A percentile compares a stretch with the other conserved stretches of the same genome.
Evolutionary conservation across 2,888 invertebrate species (phyloP).

Genomic region (Tiphia femorata): DNA sequence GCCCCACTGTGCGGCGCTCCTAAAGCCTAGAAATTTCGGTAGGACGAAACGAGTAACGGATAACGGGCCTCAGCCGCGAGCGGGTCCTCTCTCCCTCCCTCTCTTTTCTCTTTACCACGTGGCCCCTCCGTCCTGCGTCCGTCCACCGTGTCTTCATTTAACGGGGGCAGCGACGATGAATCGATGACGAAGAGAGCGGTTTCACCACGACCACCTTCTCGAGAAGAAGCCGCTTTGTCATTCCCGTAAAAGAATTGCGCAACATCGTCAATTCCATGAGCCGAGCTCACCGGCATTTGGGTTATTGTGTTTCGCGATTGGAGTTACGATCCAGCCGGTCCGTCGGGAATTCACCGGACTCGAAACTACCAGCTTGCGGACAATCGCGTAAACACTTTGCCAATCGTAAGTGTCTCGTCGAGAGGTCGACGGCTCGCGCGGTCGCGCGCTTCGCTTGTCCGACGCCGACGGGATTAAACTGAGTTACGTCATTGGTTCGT

Average conservation of each 20-base stretch:
- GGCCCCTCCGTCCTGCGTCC: too few species aligned
- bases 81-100: too few species aligned
- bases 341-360: neutral
- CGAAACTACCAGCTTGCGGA: neutral
- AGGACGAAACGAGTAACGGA: too few species aligned
- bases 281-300: neutral
- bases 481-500: too few species aligned
- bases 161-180: neutral
- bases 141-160: too few species aligned
- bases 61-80: too few species aligned
- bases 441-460: too few species aligned
- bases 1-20: too few species aligned
- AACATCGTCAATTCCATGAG: conserved; percentile 4
- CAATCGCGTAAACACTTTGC: neutral
- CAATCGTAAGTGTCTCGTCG: conserved; percentile 10
- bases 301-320: conserved; percentile 8
- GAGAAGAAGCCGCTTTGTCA: neutral
- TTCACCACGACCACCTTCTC: neutral
- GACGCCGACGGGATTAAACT: too few species aligned
- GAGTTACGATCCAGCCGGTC: too few species aligned
- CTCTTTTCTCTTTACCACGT: too few species aligned
- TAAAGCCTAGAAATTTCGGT: too few species aligned
- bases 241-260: neutral
- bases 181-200: neutral
- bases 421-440: conserved; percentile 10